Conservation (phyloP, 2,113 vertebrate species). For the Chelonoidis abingdonii region DNA sequence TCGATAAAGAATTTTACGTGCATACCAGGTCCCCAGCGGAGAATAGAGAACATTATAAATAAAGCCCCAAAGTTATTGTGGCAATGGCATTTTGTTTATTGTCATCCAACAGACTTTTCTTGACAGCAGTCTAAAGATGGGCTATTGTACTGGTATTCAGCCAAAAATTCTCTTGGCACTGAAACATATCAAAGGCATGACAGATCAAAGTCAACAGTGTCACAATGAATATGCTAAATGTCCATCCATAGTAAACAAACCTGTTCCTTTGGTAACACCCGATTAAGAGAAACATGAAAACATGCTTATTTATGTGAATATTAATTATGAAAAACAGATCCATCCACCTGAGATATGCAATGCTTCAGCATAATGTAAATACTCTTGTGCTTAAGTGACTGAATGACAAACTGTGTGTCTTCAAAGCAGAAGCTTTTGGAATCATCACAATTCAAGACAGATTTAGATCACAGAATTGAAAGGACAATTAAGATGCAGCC, state of each 20-base stretch:
- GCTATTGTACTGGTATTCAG: conserved; percentile 81
- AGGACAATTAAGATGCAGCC: conserved; percentile 85
- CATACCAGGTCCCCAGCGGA: conserved; percentile 85
- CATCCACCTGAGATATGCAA: conserved; percentile 54
- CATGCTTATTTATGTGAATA: conserved; percentile 88
- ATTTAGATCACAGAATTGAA: conserved; percentile 71
- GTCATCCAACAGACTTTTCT: conserved; percentile 85
- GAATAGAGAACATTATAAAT: conserved; percentile 87
- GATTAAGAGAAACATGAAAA: conserved; percentile 88
- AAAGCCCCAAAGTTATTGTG: conserved; percentile 89
- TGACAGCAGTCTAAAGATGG: conserved; percentile 82
- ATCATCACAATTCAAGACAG: conserved; percentile 76
- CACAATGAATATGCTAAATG: conserved; percentile 91
- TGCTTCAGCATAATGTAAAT: conserved; percentile 67
- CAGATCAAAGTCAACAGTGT: conserved; percentile 64
- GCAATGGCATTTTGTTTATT: conserved; percentile 84
- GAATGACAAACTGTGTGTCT: conserved; percentile 82
- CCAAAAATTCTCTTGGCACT: conserved; percentile 86
- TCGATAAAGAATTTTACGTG: conserved; percentile 87
- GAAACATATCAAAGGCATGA: conserved; percentile 91
- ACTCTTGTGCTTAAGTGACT: conserved; percentile 84
- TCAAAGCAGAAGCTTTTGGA: conserved; percentile 88
- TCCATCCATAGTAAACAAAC: conserved; percentile 82
- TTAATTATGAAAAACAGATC: conserved; percentile 80
- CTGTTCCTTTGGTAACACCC: conserved; percentile 76